These are phyloP conservation scores for Pterocles gutturalis DNA, from an alignment of 2,113 vertebrate genomes.

Conservation along the genomic window DNA sequence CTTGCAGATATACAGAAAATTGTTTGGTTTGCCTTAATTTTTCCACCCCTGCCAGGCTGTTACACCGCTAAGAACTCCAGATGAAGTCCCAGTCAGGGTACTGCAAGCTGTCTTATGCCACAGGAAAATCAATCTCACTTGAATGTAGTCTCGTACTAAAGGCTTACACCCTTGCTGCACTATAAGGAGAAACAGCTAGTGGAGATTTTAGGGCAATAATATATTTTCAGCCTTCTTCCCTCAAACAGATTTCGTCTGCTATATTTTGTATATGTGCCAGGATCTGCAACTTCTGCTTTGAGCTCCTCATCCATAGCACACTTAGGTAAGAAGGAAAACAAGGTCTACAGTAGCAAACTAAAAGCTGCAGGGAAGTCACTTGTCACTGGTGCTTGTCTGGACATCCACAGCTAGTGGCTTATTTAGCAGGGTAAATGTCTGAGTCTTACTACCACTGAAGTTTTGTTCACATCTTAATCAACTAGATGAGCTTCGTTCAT, in stretches of 20 bases:
- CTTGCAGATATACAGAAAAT: not conserved
- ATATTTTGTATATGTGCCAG: not conserved
- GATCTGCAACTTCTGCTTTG: not conserved
- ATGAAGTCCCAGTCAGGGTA: not conserved
- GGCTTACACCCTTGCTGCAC: not conserved
- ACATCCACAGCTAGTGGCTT: not conserved
- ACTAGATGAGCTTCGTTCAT: not conserved
- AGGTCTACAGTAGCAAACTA: not conserved
- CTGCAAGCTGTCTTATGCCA: not conserved
- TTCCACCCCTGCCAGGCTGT: not conserved
- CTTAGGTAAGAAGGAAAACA: not conserved
- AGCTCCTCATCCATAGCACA: fast-evolving
- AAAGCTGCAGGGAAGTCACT: not conserved
- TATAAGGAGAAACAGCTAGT: not conserved
- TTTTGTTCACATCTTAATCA: not conserved
- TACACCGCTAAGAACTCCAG: not conserved
- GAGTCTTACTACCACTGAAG: not conserved
- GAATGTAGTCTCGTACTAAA: not conserved
- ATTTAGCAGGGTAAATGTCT: not conserved
- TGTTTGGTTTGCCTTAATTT: not conserved
- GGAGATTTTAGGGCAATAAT: not conserved
- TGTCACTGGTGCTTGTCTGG: not conserved
- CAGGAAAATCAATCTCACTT: not conserved
- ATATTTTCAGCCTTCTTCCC: not conserved
- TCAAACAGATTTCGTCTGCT: not conserved